These are phyloP conservation scores for Cossypha dichroa DNA, from an alignment of 2,797 vertebrate species.

Conservation along the genomic window DNA sequence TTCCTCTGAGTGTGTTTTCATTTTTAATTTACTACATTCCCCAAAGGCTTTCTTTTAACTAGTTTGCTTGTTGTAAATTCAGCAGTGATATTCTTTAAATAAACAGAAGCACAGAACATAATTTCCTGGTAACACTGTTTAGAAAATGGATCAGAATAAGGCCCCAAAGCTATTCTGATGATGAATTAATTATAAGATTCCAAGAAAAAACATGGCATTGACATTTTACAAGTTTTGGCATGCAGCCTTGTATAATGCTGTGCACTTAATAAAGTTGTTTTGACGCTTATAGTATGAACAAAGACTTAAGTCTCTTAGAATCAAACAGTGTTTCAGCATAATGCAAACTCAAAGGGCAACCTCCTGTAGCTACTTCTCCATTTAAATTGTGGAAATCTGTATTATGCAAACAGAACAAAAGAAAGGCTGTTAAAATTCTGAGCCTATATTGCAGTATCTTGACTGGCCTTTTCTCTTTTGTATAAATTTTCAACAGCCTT, in stretches of 20 bases:
- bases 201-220: slow-evolving; percentile 19
- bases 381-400: background rate
- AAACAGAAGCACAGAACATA: slow-evolving; percentile 50
- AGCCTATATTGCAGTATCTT: background rate
- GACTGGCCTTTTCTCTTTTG: background rate
- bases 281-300: background rate
- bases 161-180: slow-evolving; percentile 47
- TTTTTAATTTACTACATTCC: slow-evolving; percentile 58
- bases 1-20: slow-evolving; percentile 44
- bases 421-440: background rate
- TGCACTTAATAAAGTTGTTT: slow-evolving; percentile 46
- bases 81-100: slow-evolving; percentile 60
- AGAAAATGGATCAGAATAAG: slow-evolving; percentile 58
- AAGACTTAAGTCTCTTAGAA: background rate
- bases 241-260: slow-evolving; percentile 12
- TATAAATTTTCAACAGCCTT: background rate
- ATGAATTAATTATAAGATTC: slow-evolving; percentile 66
- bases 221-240: slow-evolving; percentile 50
- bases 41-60: slow-evolving; percentile 57
- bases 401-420: background rate
- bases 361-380: background rate
- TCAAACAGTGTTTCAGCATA: background rate
- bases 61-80: slow-evolving; percentile 58
- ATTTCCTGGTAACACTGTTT: slow-evolving; percentile 54
- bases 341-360: background rate